Percentiles rank a stretch among this genome's conserved stretches.
These are phyloP conservation scores for Discoglossus pictus DNA, from an alignment of 2,797 vertebrate species.

Conservation along the genomic window DNA sequence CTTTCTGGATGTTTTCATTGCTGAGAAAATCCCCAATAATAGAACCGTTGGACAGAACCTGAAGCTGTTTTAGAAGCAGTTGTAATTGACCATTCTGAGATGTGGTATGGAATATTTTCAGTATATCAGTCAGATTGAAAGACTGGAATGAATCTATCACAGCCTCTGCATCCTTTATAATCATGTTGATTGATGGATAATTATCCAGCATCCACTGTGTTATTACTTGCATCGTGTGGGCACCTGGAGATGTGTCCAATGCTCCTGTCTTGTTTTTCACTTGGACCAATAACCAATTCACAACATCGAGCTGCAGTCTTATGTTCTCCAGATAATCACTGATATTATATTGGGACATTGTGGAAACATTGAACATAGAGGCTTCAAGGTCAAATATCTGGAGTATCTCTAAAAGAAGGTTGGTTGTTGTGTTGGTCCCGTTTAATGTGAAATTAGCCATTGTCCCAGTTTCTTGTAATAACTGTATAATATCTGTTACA, in stretches of 20 bases:
- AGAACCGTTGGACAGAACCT: conserved; percentile 3
- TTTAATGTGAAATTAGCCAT: background rate
- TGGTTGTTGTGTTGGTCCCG: background rate
- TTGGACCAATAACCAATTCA: conserved; percentile 22
- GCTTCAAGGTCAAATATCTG: background rate
- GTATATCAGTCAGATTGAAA: background rate
- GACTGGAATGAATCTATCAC: conserved; percentile 3
- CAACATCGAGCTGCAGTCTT: conserved; percentile 18
- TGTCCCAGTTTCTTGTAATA: background rate
- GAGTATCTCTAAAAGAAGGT: background rate
- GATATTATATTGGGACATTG: conserved; percentile 15
- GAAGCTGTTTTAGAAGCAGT: background rate
- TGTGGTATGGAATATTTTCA: background rate
- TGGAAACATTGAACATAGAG: background rate
- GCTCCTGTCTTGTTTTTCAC: background rate
- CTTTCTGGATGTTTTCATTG: conserved; percentile 11
- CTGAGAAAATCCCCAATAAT: conserved; percentile 1
- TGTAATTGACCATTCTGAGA: conserved; percentile 5
- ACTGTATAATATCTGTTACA: background rate
- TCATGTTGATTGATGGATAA: conserved; percentile 8
- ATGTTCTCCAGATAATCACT: conserved; percentile 19
- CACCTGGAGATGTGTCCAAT: background rate
- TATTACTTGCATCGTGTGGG: background rate
- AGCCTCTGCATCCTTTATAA: conserved; percentile 6
- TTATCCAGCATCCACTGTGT: conserved; percentile 21